Percentiles rank a stretch among this genome's conserved stretches.
Evolutionary conservation across 1,140 invertebrate species (phyloP).

Genomic region (Scylla paramamosain): DNA sequence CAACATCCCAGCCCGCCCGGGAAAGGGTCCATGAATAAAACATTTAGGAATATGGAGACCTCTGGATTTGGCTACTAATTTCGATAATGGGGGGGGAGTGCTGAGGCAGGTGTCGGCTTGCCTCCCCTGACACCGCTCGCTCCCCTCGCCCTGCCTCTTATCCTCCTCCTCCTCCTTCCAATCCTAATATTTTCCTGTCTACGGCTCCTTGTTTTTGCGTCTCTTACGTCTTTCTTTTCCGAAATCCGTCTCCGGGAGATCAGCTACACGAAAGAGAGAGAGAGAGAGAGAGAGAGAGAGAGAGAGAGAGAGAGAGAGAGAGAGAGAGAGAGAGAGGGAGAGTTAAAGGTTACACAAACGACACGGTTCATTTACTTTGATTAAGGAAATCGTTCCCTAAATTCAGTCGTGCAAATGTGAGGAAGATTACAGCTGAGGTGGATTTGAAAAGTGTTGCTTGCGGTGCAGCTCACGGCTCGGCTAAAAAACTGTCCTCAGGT

Average conservation of each 20-base stretch:
- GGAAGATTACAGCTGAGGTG: not conserved
- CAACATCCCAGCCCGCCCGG: too few relatives aligned
- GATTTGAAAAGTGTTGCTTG: not conserved
- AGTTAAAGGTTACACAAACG: not conserved
- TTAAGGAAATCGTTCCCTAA: not conserved
- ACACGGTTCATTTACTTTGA: not conserved
- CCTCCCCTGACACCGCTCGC: too few relatives aligned
- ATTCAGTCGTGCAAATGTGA: not conserved
- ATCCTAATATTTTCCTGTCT: too few relatives aligned
- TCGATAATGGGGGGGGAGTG: not conserved
- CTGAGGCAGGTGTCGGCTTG: too few relatives aligned
- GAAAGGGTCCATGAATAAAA: not conserved
- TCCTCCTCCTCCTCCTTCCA: not conserved
- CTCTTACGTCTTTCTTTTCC: too few relatives aligned
- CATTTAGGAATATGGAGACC: slow-evolving; percentile 30
- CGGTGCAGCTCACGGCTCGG: not conserved
- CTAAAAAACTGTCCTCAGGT: not conserved
- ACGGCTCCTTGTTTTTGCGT: not conserved
- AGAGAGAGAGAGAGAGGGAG: not conserved
- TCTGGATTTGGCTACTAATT: slow-evolving; percentile 2
- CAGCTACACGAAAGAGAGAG: not conserved
- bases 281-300: slow-evolving; percentile 20
- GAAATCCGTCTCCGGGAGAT: too few relatives aligned
- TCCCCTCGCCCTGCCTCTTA: not conserved
- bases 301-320: slow-evolving; percentile 20